phyloP scores from a whole-genome alignment of 2,888 invertebrate genomes.

The Eretmocerus hayati region DNA sequence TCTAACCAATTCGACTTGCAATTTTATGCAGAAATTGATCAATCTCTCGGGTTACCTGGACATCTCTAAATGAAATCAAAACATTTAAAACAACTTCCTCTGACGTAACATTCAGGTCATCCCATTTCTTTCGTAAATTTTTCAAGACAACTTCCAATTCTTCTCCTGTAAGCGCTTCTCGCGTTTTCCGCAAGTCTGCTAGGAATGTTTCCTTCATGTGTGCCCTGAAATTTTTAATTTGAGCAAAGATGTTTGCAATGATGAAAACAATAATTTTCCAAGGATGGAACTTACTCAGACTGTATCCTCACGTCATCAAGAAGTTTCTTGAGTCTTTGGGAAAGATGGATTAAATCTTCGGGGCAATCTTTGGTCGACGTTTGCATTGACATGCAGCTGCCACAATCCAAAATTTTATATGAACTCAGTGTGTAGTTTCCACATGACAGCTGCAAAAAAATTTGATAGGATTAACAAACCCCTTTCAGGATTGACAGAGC shows the following conservation, averaged over 20 bases:
- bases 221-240: slow-evolving; percentile 56
- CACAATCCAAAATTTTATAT: slow-evolving; percentile 70
- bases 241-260: background rate
- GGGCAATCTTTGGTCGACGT: slow-evolving; percentile 56
- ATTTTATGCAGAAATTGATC: no score
- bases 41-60: slow-evolving; percentile 60
- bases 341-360: slow-evolving; percentile 60
- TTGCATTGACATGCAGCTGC: slow-evolving; percentile 69
- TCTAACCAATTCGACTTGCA: no score
- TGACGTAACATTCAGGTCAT: slow-evolving; percentile 93
- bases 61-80: slow-evolving; percentile 84
- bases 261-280: slow-evolving; percentile 2
- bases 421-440: slow-evolving; percentile 80
- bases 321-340: slow-evolving; percentile 70
- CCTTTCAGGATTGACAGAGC: background rate
- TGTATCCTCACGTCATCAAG: slow-evolving; percentile 96
- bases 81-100: slow-evolving; percentile 94
- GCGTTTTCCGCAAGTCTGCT: slow-evolving; percentile 83
- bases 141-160: slow-evolving; percentile 75
- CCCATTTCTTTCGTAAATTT: slow-evolving; percentile 85
- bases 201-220: slow-evolving; percentile 97
- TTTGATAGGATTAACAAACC: background rate
- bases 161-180: slow-evolving; percentile 78
- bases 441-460: slow-evolving; percentile 67
- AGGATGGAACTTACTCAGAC: slow-evolving; percentile 74